Base-by-base conservation (phyloP, 2,113 vertebrate genomes). In the Colossoma macropomum region DNA sequence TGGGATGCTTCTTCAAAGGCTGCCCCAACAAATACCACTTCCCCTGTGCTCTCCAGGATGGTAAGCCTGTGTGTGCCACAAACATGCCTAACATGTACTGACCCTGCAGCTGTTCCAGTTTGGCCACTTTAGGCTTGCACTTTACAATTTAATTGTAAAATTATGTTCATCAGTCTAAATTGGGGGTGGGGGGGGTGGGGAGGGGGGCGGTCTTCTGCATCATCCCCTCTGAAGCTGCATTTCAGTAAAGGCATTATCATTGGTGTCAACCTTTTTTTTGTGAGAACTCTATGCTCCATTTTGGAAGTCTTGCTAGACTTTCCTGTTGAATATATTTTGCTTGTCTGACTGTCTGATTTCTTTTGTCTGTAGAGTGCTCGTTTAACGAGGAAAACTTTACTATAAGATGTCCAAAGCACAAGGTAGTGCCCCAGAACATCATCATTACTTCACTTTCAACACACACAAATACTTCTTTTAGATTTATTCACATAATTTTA, bases 311-410 rank as follows among this genome's bases (percentile, higher is more conserved):
- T 56, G 21, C 6, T 56, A 8, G 4, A 15, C 19, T 56, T 56
- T 19, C 4, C 54, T 23, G 48, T 50, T 41, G n/a, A 45, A 71
- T 45, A 0, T n/a, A n/a, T 12, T 38, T n/a, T 25, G 25, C 38
- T 63, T 62, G 5, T 32, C 34, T 28, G 7, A 28, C 48, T 54
- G 10, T 38, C 16, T 15, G 3, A 45, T 52, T 38, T 11, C 65
- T 25, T 85, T 1, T 86, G 10, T 86, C 79, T 82, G 28, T 81
- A 95, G 94, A 89, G 25, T 93, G 93, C 30, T 69, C 86, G 25
- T 89, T 95, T 28, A 92, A 91, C 5, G 92, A 95, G 74, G 93
- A 95, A 3, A 95, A 95, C 90, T 94, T 95, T 86, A 94, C 93
- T 0, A 86, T 94, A 77, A 88, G 91, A 85, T 95, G 94, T 87